Evolutionary conservation across 1,140 invertebrate genomes (phyloP).

Genomic region (Halyomorpha halys): DNA sequence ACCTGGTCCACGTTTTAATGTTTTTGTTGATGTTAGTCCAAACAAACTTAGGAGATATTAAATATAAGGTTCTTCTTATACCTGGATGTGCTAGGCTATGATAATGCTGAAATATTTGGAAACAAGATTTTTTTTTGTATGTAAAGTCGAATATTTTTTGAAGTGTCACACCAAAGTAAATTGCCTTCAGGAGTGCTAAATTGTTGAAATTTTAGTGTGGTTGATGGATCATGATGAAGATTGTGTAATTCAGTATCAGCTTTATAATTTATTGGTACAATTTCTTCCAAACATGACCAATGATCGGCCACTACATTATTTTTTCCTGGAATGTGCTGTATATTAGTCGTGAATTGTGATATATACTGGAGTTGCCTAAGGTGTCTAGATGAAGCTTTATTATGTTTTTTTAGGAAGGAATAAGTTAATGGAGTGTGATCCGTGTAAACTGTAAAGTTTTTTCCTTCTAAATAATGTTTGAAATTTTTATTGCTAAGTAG

Average conservation of each 20-base stretch:
- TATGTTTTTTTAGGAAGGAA: no score
- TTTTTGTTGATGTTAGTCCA: constrained; percentile 5
- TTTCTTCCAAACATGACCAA: constrained; percentile 9
- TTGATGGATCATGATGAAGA: background rate
- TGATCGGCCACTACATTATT: constrained; percentile 9
- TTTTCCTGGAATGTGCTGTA: constrained; percentile 19
- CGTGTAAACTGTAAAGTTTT: no score
- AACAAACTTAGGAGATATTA: constrained; percentile 2
- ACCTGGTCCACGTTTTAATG: constrained; percentile 1
- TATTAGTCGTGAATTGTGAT: constrained; percentile 30
- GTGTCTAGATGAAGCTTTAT: constrained; percentile 28
- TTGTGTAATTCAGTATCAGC: constrained; percentile 8
- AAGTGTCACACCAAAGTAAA: constrained; percentile 1
- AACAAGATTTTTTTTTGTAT: background rate
- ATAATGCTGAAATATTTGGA: background rate
- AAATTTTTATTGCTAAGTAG: no score
- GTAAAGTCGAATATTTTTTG: constrained; percentile 3
- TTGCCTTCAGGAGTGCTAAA: constrained; percentile 3
- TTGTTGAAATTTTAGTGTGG: background rate
- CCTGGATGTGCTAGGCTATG: background rate
- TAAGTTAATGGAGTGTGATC: no score
- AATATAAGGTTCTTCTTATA: background rate
- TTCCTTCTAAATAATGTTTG: no score
- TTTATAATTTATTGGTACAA: constrained; percentile 7
- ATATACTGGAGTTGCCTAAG: constrained; percentile 30